A percentile compares a stretch with the other conserved stretches of the same genome.
Conservation (phyloP, 2,888 invertebrate species). For the Dryadula phaetusa region DNA sequence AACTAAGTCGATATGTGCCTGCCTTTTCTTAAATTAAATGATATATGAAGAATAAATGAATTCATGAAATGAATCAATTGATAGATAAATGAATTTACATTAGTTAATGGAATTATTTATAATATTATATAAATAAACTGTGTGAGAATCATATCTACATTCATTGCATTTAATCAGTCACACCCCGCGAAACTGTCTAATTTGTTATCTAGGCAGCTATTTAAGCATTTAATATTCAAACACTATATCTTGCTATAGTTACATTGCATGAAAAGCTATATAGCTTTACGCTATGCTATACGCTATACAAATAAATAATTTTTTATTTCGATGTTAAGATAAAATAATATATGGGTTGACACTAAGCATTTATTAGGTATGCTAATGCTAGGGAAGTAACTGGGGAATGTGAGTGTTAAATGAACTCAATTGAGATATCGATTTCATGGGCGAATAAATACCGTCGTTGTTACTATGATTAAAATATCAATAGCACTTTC, state of each 20-base stretch:
- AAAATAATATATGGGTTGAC: constrained; percentile 40
- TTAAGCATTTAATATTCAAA: constrained; percentile 7
- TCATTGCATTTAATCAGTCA: not conserved
- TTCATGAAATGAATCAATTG: too few relatives aligned
- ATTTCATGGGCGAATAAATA: constrained; percentile 70
- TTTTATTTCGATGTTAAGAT: constrained; percentile 35
- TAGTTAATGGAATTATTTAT: not conserved
- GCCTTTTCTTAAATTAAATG: too few relatives aligned
- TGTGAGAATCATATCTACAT: not conserved
- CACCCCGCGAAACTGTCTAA: not conserved
- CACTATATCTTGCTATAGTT: not conserved
- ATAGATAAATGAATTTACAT: too few relatives aligned
- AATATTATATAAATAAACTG: not conserved
- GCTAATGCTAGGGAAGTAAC: constrained; percentile 43
- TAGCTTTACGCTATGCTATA: constrained; percentile 24
- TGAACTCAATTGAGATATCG: constrained; percentile 59
- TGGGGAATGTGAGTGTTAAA: constrained; percentile 41
- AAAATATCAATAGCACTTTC: constrained; percentile 80
- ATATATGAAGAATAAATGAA: too few relatives aligned
- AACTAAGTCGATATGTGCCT: too few relatives aligned
- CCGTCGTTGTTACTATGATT: constrained; percentile 60
- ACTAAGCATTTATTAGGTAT: constrained; percentile 44
- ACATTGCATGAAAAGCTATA: constrained; percentile 17
- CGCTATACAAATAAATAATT: constrained; percentile 26
- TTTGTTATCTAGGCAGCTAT: not conserved